A percentile compares a stretch with the other conserved stretches of the same genome.
Conservation (phyloP, 2,113 vertebrate genomes). For the Prunella himalayana region DNA sequence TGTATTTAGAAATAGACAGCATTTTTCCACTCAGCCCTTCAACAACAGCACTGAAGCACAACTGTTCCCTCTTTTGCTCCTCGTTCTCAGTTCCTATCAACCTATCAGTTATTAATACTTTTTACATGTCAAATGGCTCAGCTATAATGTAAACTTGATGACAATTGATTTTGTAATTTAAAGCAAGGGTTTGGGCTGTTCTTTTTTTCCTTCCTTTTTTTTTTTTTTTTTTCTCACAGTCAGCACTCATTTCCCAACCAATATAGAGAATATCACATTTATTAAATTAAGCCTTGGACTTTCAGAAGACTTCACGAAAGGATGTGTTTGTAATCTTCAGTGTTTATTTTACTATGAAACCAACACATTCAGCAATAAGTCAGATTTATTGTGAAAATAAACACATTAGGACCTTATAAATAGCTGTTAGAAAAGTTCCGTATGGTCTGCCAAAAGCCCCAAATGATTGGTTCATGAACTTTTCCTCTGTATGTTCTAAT, state of each 20-base stretch:
- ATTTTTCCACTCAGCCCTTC: not conserved
- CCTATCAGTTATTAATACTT: not conserved
- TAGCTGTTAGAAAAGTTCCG: slow-evolving; percentile 65
- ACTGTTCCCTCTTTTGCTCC: not conserved
- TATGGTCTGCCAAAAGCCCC: slow-evolving; percentile 64
- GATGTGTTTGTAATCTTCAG: slow-evolving; percentile 63
- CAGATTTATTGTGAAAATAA: slow-evolving; percentile 71
- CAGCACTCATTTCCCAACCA: slow-evolving; percentile 12
- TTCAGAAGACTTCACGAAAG: slow-evolving; percentile 53
- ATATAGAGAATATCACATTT: slow-evolving; percentile 34
- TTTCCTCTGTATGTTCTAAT: slow-evolving; percentile 50
- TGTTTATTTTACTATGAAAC: slow-evolving; percentile 70
- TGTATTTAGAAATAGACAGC: not conserved
- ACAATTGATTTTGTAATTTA: slow-evolving; percentile 1
- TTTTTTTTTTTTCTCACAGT: not conserved
- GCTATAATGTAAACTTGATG: not conserved
- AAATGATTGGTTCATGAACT: slow-evolving; percentile 70
- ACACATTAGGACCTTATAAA: slow-evolving; percentile 66
- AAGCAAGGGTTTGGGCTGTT: not conserved
- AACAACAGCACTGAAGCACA: not conserved
- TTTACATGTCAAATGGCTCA: not conserved
- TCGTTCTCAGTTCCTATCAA: not conserved
- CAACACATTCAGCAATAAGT: slow-evolving; percentile 69
- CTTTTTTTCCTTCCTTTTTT: not conserved
- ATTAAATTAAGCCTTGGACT: slow-evolving; percentile 49